A percentile compares a stretch with the other conserved stretches of the same genome.
Conservation (phyloP, 2,113 vertebrate genomes). For the Thunnus thynnus region DNA sequence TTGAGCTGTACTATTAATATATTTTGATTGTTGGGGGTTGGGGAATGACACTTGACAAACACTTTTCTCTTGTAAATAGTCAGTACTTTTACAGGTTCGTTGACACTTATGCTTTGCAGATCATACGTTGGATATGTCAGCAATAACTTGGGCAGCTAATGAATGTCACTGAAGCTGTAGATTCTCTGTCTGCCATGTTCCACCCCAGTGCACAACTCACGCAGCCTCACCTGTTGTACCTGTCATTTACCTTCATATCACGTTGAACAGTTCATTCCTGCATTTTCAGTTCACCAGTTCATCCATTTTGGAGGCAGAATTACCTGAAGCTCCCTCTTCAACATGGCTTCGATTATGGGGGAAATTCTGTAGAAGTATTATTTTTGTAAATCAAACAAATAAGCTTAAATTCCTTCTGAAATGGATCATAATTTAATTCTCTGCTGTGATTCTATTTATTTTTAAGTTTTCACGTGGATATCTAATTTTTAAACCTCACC, state of each 20-base stretch:
- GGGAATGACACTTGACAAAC: conserved; percentile 90
- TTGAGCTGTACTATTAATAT: conserved; percentile 99
- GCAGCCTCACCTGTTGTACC: conserved; percentile 41
- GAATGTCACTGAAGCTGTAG: conserved; percentile 99
- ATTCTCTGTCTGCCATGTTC: conserved; percentile 84
- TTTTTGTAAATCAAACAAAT: conserved; percentile 9
- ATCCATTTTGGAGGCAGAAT: conserved; percentile 4
- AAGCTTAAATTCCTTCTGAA: conserved; percentile 22
- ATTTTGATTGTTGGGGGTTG: conserved; percentile 92
- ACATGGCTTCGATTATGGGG: background rate
- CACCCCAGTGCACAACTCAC: conserved; percentile 66
- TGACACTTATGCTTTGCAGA: conserved; percentile 97
- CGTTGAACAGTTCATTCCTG: conserved; percentile 11
- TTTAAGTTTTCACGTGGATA: background rate
- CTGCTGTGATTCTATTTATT: conserved; percentile 3
- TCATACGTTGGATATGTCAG: conserved; percentile 93
- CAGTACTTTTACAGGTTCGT: conserved; percentile 94
- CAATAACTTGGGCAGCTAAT: conserved; percentile 99
- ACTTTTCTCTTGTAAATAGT: conserved; percentile 97
- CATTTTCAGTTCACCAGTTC: conserved; percentile 2
- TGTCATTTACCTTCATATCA: conserved; percentile 41
- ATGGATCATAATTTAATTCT: conserved; percentile 16
- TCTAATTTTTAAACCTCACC: conserved; percentile 27
- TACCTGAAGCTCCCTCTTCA: conserved; percentile 3
- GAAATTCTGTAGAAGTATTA: conserved; percentile 24